These are phyloP conservation scores for Aleiodes alternator DNA, from an alignment of 2,888 invertebrate genomes.

Conservation along the genomic window DNA sequence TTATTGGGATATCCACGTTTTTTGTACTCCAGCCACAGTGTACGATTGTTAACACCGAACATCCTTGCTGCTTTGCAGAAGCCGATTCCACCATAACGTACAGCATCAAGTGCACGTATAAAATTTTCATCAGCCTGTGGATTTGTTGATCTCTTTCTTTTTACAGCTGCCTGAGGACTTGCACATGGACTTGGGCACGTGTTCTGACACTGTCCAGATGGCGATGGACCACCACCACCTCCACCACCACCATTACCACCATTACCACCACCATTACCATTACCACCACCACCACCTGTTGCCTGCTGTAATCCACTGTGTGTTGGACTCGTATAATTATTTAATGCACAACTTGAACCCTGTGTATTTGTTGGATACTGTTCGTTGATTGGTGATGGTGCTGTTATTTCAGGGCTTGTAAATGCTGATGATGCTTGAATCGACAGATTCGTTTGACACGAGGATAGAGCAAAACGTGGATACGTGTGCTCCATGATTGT, in stretches of 20 bases:
- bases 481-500: slow-evolving; percentile 89
- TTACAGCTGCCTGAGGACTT: slow-evolving; percentile 75
- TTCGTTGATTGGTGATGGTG: slow-evolving; percentile 77
- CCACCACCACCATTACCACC: slow-evolving; percentile 28
- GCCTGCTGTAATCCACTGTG: slow-evolving; percentile 72
- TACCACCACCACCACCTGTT: slow-evolving; percentile 69
- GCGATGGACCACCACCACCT: slow-evolving; percentile 66
- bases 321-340: slow-evolving; percentile 70
- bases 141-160: slow-evolving; percentile 85
- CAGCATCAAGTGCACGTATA: slow-evolving; percentile 87
- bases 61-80: slow-evolving; percentile 90
- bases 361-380: slow-evolving; percentile 78
- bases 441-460: slow-evolving; percentile 79
- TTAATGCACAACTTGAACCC: slow-evolving; percentile 71
- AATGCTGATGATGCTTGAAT: slow-evolving; percentile 74
- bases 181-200: slow-evolving; percentile 73
- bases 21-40: slow-evolving; percentile 90
- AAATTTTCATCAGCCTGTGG: slow-evolving; percentile 91
- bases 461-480: slow-evolving; percentile 83
- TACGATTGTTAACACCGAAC: slow-evolving; percentile 90
- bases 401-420: slow-evolving; percentile 76
- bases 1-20: slow-evolving; percentile 90
- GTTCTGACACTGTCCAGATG: slow-evolving; percentile 70
- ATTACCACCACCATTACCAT: slow-evolving; percentile 54
- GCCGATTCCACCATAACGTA: slow-evolving; percentile 88